These are phyloP conservation scores for Lasiurus cinereus DNA, from an alignment of 2,113 vertebrate genomes.

Conservation along the genomic window DNA sequence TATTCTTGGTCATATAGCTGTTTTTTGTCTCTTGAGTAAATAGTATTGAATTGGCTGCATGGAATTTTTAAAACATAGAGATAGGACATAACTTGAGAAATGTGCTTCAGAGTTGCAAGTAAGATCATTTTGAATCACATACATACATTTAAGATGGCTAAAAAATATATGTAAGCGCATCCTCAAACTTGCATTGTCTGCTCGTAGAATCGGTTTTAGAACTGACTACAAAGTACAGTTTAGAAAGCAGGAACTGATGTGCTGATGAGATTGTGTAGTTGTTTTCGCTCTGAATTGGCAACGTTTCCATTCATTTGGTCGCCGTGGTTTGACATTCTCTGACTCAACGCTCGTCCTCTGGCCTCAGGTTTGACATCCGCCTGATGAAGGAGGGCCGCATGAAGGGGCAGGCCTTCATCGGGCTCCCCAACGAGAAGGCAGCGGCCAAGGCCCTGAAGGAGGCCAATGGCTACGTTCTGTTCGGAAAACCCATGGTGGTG, in stretches of 20 bases:
- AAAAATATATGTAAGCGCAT: neutral
- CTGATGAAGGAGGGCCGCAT: constrained; percentile 99
- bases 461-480: constrained; percentile 95
- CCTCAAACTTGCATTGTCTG: neutral
- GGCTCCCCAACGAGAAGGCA: constrained; percentile 95
- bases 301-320: neutral
- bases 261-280: neutral
- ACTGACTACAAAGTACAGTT: neutral
- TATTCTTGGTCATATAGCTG: neutral
- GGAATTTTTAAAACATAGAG: neutral
- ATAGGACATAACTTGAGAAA: neutral
- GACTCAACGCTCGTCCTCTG: neutral
- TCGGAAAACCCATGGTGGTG: constrained; percentile 97
- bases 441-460: constrained; percentile 97
- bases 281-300: constrained; percentile 37
- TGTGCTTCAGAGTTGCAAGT: neutral
- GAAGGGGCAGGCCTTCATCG: constrained; percentile 99
- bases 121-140: neutral
- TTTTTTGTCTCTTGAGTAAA: neutral
- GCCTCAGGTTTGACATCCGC: constrained; percentile 96
- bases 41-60: neutral
- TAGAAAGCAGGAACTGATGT: neutral
- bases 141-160: neutral
- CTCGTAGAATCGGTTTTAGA: constrained; percentile 16
- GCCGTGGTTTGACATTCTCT: neutral